Percentiles rank a stretch among this genome's conserved stretches.
Conservation (phyloP, 2,113 vertebrate genomes). For the Pogona vitticeps region DNA sequence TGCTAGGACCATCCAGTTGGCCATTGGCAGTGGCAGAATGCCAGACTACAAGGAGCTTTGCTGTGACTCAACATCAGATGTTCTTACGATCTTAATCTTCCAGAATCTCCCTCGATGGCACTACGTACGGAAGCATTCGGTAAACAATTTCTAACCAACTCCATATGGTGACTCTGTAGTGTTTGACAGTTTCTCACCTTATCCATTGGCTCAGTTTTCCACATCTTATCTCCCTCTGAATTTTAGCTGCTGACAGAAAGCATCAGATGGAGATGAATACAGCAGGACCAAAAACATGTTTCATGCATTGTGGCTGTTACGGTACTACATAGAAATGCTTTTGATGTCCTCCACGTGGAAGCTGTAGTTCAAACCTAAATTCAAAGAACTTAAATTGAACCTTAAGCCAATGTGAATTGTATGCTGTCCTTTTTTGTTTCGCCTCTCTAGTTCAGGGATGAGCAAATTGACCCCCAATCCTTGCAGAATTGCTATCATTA, state of each 20-base stretch:
- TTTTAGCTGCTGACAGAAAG: no score
- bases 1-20: neutral
- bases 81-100: neutral
- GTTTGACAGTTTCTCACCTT: neutral
- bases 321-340: neutral
- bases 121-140: neutral
- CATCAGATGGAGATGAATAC: neutral
- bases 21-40: neutral
- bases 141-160: neutral
- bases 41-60: neutral
- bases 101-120: neutral
- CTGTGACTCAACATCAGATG: neutral
- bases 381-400: neutral
- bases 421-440: no score
- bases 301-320: neutral
- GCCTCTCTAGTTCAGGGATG: no score
- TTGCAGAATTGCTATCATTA: no score
- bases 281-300: neutral
- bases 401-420: no score
- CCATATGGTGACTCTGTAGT: neutral
- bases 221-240: no score
- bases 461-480: no score
- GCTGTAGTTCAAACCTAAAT: neutral
- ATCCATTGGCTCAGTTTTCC: no score
- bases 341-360: no score